Conservation (phyloP, 2,888 invertebrate species). For the Xylota sylvarum region DNA sequence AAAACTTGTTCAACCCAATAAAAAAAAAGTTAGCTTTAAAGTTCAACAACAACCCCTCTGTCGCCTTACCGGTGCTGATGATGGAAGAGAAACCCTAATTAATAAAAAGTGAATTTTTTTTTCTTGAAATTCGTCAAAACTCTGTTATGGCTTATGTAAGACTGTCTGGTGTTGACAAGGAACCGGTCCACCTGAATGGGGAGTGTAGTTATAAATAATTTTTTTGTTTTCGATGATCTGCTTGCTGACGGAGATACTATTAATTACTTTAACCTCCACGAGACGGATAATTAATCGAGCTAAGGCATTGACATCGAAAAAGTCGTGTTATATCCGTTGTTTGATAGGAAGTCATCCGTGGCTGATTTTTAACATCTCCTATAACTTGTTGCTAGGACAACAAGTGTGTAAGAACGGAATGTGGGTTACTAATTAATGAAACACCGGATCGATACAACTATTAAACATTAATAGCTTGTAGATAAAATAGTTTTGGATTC, state of each 20-base stretch:
- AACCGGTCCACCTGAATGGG: conserved; percentile 7
- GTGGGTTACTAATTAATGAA: background rate
- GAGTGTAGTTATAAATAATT: background rate
- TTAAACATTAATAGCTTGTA: background rate
- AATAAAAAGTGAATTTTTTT: conserved; percentile 6
- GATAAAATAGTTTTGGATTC: background rate
- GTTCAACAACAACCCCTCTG: conserved; percentile 9
- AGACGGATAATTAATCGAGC: background rate
- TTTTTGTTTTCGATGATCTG: background rate
- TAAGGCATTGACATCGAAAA: conserved; percentile 18
- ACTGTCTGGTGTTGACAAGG: background rate
- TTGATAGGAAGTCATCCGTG: background rate
- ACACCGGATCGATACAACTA: background rate
- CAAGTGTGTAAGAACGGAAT: background rate
- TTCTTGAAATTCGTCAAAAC: background rate
- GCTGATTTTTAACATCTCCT: background rate
- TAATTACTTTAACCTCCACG: background rate
- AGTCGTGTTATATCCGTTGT: background rate
- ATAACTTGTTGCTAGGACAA: background rate
- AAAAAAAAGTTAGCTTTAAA: background rate
- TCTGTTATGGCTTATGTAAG: conserved; percentile 5
- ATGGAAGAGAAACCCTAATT: background rate
- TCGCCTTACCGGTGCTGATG: background rate
- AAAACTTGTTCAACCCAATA: background rate
- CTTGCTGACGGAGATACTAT: background rate